These are phyloP conservation scores for Perodicticus potto DNA, from an alignment of 2,797 vertebrate species.

Conservation along the genomic window DNA sequence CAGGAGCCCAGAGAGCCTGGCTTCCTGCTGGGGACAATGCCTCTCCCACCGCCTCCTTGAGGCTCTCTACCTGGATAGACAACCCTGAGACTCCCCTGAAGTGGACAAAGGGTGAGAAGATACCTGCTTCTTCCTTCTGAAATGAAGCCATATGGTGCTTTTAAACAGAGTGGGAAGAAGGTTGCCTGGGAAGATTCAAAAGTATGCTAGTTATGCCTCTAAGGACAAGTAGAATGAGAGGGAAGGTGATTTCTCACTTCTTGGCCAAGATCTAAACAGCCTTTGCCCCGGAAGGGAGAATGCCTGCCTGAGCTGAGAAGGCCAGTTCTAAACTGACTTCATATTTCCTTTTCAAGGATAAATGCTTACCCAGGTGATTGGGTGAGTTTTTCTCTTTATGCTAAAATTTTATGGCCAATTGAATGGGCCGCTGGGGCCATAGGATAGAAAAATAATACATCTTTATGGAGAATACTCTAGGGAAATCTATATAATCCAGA, in stretches of 20 bases:
- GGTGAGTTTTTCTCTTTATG: conserved; percentile 45
- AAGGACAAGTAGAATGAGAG: conserved; percentile 36
- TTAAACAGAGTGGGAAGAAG: not conserved
- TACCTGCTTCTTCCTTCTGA: conserved; percentile 19
- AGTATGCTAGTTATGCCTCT: not conserved
- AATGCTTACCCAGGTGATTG: not conserved
- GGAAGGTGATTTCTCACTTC: conserved; percentile 33
- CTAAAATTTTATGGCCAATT: conserved; percentile 56
- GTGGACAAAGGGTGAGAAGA: conserved; percentile 34
- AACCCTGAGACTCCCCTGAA: not conserved
- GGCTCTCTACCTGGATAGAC: not conserved
- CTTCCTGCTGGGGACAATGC: not conserved
- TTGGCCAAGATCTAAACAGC: not conserved
- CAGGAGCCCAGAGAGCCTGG: not conserved
- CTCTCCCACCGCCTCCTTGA: not conserved
- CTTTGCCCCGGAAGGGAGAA: conserved; percentile 32
- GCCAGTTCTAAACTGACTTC: not conserved
- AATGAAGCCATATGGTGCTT: conserved; percentile 11
- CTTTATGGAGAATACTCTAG: conserved; percentile 23
- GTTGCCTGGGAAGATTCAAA: conserved; percentile 22
- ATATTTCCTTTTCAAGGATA: conserved; percentile 34
- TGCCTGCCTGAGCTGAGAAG: not conserved
- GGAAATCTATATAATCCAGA: conserved; percentile 37
- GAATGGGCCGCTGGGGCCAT: not conserved
- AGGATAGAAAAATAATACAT: conserved; percentile 39